Evolutionary conservation across 1,140 invertebrate species (phyloP).

Genomic region (Zaprionus lachaisei): DNA sequence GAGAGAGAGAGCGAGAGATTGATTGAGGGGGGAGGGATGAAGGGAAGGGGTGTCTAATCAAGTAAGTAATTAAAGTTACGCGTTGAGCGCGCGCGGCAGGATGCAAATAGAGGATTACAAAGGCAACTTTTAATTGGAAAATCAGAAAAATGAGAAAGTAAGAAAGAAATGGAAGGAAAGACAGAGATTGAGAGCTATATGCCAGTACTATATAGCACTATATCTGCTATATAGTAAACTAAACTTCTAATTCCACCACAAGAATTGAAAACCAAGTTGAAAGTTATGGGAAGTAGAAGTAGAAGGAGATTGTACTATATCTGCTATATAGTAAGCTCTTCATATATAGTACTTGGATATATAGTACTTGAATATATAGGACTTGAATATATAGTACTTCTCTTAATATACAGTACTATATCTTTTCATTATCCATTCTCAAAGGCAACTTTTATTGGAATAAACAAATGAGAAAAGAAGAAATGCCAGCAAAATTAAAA

Average conservation of each 20-base stretch:
- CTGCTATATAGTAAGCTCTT: too few relatives aligned
- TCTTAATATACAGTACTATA: too few relatives aligned
- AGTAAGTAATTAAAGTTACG: conserved; percentile 67
- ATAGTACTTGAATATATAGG: too few relatives aligned
- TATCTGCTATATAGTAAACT: neutral
- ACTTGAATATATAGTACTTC: too few relatives aligned
- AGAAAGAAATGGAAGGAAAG: neutral
- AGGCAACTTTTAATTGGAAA: conserved; percentile 40
- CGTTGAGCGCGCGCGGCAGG: conserved; percentile 17
- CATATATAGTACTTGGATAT: too few relatives aligned
- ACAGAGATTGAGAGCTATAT: neutral
- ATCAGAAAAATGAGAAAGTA: neutral
- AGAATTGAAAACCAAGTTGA: too few relatives aligned
- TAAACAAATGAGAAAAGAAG: neutral
- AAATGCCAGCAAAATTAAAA: conserved; percentile 18
- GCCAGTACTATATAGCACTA: neutral
- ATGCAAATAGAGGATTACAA: conserved; percentile 18
- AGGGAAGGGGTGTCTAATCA: conserved; percentile 54
- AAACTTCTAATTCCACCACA: too few relatives aligned
- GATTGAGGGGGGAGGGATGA: neutral
- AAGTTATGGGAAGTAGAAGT: too few relatives aligned
- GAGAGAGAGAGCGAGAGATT: neutral
- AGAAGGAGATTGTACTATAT: too few relatives aligned
- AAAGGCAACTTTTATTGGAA: conserved; percentile 41
- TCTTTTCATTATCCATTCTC: neutral